These are phyloP conservation scores for Anhinga rufa DNA, from an alignment of 2,113 vertebrate species.

Conservation along the genomic window DNA sequence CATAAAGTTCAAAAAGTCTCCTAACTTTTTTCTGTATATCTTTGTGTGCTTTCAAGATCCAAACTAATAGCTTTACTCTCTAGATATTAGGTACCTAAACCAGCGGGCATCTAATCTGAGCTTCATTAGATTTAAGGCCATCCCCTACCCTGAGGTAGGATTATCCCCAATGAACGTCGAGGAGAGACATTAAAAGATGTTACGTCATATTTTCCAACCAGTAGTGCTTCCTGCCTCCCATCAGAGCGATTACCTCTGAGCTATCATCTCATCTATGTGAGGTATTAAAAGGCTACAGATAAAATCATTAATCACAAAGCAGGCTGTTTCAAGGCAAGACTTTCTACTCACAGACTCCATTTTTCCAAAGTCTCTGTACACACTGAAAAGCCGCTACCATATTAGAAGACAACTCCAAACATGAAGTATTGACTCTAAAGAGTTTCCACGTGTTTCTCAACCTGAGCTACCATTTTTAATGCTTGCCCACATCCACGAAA, in stretches of 20 bases:
- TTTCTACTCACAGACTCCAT: background rate
- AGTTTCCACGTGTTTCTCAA: accelerated
- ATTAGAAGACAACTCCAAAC: background rate
- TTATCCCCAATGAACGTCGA: background rate
- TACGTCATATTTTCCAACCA: background rate
- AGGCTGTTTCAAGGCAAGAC: background rate
- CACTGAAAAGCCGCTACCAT: background rate
- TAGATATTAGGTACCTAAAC: background rate
- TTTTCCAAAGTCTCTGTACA: background rate
- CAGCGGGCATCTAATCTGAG: background rate
- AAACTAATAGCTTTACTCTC: background rate
- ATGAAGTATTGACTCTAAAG: background rate
- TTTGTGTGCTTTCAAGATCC: background rate
- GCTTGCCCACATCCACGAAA: background rate
- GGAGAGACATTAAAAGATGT: background rate
- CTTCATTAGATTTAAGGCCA: background rate
- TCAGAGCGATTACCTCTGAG: background rate
- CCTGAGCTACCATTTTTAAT: background rate
- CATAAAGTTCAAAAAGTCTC: background rate
- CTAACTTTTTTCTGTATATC: background rate
- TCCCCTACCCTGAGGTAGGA: background rate
- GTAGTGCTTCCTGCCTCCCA: background rate
- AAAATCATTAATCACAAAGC: background rate
- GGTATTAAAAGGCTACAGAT: background rate
- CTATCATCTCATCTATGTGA: background rate